phyloP scores from a whole-genome alignment of 2,113 vertebrate species.

The Heterotis niloticus region DNA sequence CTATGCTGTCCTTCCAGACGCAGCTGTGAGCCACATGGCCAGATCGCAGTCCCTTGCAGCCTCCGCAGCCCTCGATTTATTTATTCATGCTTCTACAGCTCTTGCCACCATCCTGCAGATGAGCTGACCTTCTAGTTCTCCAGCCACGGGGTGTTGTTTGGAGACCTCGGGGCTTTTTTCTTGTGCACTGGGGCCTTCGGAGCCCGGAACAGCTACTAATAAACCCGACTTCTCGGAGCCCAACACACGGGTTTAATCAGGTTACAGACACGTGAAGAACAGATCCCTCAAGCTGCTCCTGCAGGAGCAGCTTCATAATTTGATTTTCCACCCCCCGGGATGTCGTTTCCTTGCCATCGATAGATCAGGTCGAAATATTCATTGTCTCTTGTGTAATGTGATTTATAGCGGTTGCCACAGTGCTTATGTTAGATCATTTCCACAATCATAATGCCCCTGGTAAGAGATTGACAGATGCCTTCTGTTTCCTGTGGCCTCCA shows the following conservation, averaged over 20 bases:
- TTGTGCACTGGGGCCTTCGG: background rate
- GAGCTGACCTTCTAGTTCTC: slow-evolving; percentile 8
- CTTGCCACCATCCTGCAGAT: background rate
- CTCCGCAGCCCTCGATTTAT: slow-evolving; percentile 1
- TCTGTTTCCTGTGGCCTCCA: background rate
- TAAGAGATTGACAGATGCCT: too few species aligned
- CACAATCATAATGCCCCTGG: background rate
- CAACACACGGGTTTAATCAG: slow-evolving; percentile 14
- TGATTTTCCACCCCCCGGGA: background rate
- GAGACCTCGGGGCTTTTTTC: background rate
- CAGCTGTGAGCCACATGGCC: slow-evolving; percentile 50
- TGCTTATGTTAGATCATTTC: background rate
- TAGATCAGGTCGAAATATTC: background rate
- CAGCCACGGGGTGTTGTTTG: slow-evolving; percentile 4
- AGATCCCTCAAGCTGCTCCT: background rate
- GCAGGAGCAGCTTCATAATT: slow-evolving; percentile 1
- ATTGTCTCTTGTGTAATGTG: background rate
- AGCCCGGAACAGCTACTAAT: background rate
- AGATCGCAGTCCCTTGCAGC: slow-evolving; percentile 34
- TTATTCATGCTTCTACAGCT: slow-evolving; percentile 11
- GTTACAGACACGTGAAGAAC: slow-evolving; percentile 8
- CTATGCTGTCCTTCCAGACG: slow-evolving; percentile 68
- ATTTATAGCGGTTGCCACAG: background rate
- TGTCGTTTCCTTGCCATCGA: background rate
- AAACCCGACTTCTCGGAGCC: background rate